These are phyloP conservation scores for Synergus japonicus DNA, from an alignment of 2,888 invertebrate species.

Conservation along the genomic window DNA sequence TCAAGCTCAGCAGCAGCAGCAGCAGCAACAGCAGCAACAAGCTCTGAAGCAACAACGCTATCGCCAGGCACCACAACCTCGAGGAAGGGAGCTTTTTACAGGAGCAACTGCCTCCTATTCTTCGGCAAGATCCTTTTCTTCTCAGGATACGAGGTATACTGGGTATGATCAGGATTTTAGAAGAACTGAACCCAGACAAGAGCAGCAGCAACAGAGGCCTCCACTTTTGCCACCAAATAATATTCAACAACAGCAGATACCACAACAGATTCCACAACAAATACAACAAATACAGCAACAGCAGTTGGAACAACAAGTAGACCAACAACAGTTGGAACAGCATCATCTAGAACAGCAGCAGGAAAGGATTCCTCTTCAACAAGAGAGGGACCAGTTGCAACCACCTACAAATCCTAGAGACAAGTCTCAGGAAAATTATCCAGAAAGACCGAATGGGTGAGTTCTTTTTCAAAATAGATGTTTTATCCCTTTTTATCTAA, in stretches of 20 bases:
- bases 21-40: constrained; percentile 51
- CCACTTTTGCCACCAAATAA: constrained; percentile 46
- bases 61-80: constrained; percentile 43
- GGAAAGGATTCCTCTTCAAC: constrained; percentile 40
- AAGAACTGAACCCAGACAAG: constrained; percentile 60
- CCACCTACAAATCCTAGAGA: constrained; percentile 48
- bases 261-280: constrained; percentile 42
- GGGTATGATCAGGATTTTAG: constrained; percentile 67
- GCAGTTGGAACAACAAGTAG: constrained; percentile 46
- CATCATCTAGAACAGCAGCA: constrained; percentile 47
- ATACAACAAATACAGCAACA: constrained; percentile 41
- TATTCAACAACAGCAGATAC: constrained; percentile 48
- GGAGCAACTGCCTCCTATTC: constrained; percentile 44
- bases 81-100: constrained; percentile 23
- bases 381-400: constrained; percentile 41
- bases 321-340: constrained; percentile 52
- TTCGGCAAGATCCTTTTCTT: constrained; percentile 56
- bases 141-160: constrained; percentile 65
- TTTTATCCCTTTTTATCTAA: no score
- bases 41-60: constrained; percentile 49
- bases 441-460: constrained; percentile 69
- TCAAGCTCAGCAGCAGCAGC: constrained; percentile 57
- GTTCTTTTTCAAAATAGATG: constrained; percentile 1
- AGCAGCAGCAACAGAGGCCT: constrained; percentile 50
- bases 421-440: constrained; percentile 64